Evolutionary conservation across 2,797 vertebrate genomes (phyloP), one percentile per base, ranked within the genome.

Genomic region (Urophycis tenuis): DNA sequence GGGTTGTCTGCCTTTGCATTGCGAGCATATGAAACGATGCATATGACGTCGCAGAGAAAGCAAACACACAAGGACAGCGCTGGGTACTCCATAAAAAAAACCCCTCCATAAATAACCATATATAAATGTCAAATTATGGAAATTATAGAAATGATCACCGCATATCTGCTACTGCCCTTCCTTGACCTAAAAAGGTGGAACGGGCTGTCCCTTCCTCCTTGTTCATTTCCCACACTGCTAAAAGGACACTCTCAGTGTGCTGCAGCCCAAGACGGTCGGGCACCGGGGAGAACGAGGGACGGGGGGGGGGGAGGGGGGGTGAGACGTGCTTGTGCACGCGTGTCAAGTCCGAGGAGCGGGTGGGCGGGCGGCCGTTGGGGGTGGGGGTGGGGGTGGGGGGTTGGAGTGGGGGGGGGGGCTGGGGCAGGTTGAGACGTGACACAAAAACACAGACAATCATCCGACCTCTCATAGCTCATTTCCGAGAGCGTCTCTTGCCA

Each of bases 21-120:
- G 84, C 90, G 89, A 90, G 86, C 83, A 87, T 88, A 89, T 88
- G 81, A 80, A 89, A 76, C 88, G 86, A 81, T 81, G 71, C 87
- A 85, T 72, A 36, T 60, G 53, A 10, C 53, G 8, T 25, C 10
- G 15, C 7, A 60, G 53, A n/a, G 7, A 60, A 60, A n/a, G 53
- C 22, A 0, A 10, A 60, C 53, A 25, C 53, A n/a, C 22, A 9
- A 60, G 53, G 22, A 60, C 53, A n/a, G 53, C 22, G 53, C 53
- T 25, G 53, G 22, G 53, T 19, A 49, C 22, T 49, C n/a, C n/a
- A n/a, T n/a, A n/a, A n/a, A n/a, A n/a, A n/a, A n/a, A n/a, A n/a
- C n/a, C n/a, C n/a, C n/a, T n/a, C n/a, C 45, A 22, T 60, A 29
- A 67, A 67, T 67, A 67, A 29, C 60, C n/a, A 67, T 29, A 29